A percentile compares a stretch with the other conserved stretches of the same genome.
These are phyloP conservation scores for Exocentrus adspersus DNA, from an alignment of 2,888 invertebrate species.

Conservation along the genomic window DNA sequence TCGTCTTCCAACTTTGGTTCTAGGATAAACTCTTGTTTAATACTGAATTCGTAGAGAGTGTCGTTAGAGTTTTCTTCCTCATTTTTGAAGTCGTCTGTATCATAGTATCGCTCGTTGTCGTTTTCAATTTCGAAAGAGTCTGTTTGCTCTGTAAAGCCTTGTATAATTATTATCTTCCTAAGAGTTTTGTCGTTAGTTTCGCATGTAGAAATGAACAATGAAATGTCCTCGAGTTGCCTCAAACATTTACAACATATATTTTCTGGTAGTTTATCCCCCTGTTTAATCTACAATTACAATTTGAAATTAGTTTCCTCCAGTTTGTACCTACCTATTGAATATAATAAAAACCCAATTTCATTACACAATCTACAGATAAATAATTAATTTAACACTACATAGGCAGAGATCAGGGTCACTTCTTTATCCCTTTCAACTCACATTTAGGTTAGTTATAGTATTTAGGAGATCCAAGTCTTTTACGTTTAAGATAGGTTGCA, in stretches of 20 bases:
- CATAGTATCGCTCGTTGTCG: conserved; percentile 24
- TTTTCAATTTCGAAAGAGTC: conserved; percentile 22
- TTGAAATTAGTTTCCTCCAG: too few relatives aligned
- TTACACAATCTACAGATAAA: too few relatives aligned
- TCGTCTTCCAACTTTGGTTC: conserved; percentile 32
- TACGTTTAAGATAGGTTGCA: conserved; percentile 31
- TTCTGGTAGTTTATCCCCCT: conserved; percentile 39
- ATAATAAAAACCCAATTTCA: too few relatives aligned
- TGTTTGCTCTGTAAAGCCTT: conserved; percentile 15
- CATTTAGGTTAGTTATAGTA: conserved; percentile 34
- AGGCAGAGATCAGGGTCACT: too few relatives aligned
- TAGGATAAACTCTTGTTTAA: conserved; percentile 36
- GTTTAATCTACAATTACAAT: conserved; percentile 31
- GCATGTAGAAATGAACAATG: conserved; percentile 35
- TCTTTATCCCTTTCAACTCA: too few relatives aligned
- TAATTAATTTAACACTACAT: too few relatives aligned
- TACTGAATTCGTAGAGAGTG: conserved; percentile 24
- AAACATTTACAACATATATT: conserved; percentile 38
- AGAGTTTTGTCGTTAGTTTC: conserved; percentile 33
- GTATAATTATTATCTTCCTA: conserved; percentile 26
- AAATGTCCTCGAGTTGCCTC: conserved; percentile 33
- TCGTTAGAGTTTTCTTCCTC: conserved; percentile 27
- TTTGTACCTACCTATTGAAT: background rate
- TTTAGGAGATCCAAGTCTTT: conserved; percentile 26
- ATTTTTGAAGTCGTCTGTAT: conserved; percentile 28